phyloP scores from a whole-genome alignment of 2,888 invertebrate species.

The Poecilobothrus nobilitatus region DNA sequence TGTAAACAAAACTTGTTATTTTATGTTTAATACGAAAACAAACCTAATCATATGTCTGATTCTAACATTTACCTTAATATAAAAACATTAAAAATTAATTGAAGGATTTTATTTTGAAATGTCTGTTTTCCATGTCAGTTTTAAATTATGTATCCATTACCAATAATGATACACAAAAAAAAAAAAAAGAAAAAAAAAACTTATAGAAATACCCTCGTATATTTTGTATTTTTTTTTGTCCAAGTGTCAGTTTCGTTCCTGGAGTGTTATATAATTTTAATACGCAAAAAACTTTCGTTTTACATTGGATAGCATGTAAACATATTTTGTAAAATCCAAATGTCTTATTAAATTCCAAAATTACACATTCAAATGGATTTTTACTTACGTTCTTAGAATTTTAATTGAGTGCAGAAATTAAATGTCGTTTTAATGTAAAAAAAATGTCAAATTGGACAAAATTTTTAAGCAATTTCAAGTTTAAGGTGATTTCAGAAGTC shows the following conservation, averaged over 20 bases:
- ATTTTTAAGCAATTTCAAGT: background rate
- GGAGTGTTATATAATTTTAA: constrained; percentile 6
- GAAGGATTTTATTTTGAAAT: background rate
- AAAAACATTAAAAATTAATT: background rate
- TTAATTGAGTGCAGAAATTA: background rate
- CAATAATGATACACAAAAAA: background rate
- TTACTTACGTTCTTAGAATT: constrained; percentile 1
- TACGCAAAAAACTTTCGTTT: constrained; percentile 4
- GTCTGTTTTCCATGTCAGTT: background rate
- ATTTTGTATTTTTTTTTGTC: constrained; percentile 4
- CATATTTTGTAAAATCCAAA: constrained; percentile 6
- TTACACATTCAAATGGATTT: constrained; percentile 6
- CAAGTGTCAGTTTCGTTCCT: constrained; percentile 4
- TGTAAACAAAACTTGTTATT: constrained; percentile 3
- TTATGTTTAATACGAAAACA: background rate
- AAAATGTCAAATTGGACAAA: constrained; percentile 6
- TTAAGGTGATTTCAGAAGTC: background rate
- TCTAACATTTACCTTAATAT: background rate
- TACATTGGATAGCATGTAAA: constrained; percentile 4
- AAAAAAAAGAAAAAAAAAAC: background rate
- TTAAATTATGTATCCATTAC: background rate
- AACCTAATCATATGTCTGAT: background rate
- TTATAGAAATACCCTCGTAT: background rate
- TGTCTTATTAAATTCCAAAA: constrained; percentile 6
- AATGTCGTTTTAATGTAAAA: background rate